These are phyloP conservation scores for Strongylocentrotus purpuratus DNA, from an alignment of 35 echinoderm and acorn worm genomes.

Conservation along the genomic window DNA sequence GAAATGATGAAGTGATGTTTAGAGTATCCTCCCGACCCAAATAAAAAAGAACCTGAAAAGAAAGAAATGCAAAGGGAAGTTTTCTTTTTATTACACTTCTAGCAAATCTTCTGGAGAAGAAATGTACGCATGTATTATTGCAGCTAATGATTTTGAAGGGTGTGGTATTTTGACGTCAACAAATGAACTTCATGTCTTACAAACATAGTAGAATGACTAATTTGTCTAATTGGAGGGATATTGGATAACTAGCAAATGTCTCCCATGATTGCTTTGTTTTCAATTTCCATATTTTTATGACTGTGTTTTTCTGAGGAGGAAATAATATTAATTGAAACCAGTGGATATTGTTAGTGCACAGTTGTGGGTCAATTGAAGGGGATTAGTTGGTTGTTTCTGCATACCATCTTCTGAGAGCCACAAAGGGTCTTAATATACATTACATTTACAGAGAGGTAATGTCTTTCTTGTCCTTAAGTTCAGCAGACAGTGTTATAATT, in stretches of 20 bases:
- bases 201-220: neutral
- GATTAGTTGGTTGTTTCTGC: too few species aligned
- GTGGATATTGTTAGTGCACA: neutral
- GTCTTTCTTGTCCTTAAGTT: too few species aligned
- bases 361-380: neutral
- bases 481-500: too few species aligned
- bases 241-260: constrained; percentile 6
- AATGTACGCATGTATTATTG: neutral
- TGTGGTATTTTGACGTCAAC: neutral
- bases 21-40: too few species aligned
- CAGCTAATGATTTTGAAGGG: neutral
- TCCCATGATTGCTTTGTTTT: neutral
- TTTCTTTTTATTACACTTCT: too few species aligned
- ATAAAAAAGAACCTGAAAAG: too few species aligned
- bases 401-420: too few species aligned
- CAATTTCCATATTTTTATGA: neutral
- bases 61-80: too few species aligned
- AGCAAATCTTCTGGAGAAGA: neutral
- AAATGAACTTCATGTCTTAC: neutral
- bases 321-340: neutral
- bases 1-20: too few species aligned
- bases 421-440: too few species aligned
- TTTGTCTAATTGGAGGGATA: neutral
- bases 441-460: too few species aligned
- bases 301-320: neutral